Evolutionary conservation across 35 echinoderm and acorn worm species (phyloP), one percentile per base, ranked within the genome.

Genomic region (Chiridota heheva): DNA sequence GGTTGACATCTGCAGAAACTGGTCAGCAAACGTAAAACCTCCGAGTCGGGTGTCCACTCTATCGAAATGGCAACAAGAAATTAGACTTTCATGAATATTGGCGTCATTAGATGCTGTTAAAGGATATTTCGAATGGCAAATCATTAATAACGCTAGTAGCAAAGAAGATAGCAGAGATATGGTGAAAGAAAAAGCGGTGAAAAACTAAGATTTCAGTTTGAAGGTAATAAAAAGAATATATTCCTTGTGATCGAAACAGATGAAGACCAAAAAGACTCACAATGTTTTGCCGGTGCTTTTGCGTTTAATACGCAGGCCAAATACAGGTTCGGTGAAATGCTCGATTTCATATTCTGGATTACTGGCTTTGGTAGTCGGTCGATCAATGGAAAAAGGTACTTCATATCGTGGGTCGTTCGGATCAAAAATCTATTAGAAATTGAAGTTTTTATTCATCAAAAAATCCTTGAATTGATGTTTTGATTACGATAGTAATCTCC

Each of bases 1-100:
- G 8, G 91, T 88, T 20, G 91, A 89, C 28, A 95, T 95, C 28
- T 76, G 81, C 0, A 95, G 46, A 62, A 95, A 95, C 80, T 95
- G 91, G 37, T 95, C 91, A 37, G 81, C 86, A 67, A 95, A 95
- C 17, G 73, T 95, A 37, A 95, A 76, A 5, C 79, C 85, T 27
- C 85, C 85, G 40, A 95, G 60, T 5, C 84, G 81, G 2, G 91
- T 84, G 49, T 95, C 91, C 80, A 78, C 88, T 7, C 91, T 95
- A 58, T 18, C 16, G 60, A 42, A 63, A 28, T 4, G 33, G 33
- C 33, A 77, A 8, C 36, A 18, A 15, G 47, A 26, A 43, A 47
- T 30, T 1, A 67, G 37, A 63, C 7, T 36, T 31, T 22, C 3
- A 33, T n/a, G 63, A 32, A 20, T 37, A 66, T 12, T 33, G 35